A percentile compares a stretch with the other conserved stretches of the same genome.
Evolutionary conservation across 1,140 invertebrate species (phyloP).

Genomic region (Bombus affinis): DNA sequence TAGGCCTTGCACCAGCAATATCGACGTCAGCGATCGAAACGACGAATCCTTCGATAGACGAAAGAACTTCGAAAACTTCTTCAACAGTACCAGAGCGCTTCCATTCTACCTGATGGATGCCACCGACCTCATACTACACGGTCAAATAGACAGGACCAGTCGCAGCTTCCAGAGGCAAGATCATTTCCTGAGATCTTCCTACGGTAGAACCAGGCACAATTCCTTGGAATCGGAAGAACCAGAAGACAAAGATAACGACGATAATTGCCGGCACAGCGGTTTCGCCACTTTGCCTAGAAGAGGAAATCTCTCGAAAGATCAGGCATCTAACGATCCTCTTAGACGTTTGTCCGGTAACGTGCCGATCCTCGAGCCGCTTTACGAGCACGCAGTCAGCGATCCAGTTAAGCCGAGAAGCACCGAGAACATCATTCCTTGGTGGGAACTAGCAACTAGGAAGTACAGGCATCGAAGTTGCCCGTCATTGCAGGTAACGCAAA

Average conservation of each 20-base stretch:
- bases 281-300: conserved; percentile 76
- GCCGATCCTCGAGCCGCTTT: conserved; percentile 79
- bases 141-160: conserved; percentile 59
- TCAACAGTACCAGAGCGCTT: background rate
- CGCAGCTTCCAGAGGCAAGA: conserved; percentile 25
- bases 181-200: conserved; percentile 1
- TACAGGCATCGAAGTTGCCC: conserved; percentile 89
- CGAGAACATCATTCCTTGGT: conserved; percentile 88
- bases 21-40: conserved; percentile 60
- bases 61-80: background rate
- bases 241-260: conserved; percentile 31
- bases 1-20: conserved; percentile 62
- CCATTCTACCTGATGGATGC: conserved; percentile 72
- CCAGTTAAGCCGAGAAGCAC: conserved; percentile 73
- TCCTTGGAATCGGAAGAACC: conserved; percentile 67
- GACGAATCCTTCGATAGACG: background rate
- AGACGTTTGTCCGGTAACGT: conserved; percentile 76
- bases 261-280: conserved; percentile 6
- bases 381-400: conserved; percentile 80
- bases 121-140: conserved; percentile 74
- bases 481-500: conserved; percentile 84
- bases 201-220: conserved; percentile 68
- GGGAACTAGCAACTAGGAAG: conserved; percentile 91
- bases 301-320: conserved; percentile 56
- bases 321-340: conserved; percentile 60